phyloP scores from a whole-genome alignment of 2,797 vertebrate genomes.

The Molothrus aeneus region DNA sequence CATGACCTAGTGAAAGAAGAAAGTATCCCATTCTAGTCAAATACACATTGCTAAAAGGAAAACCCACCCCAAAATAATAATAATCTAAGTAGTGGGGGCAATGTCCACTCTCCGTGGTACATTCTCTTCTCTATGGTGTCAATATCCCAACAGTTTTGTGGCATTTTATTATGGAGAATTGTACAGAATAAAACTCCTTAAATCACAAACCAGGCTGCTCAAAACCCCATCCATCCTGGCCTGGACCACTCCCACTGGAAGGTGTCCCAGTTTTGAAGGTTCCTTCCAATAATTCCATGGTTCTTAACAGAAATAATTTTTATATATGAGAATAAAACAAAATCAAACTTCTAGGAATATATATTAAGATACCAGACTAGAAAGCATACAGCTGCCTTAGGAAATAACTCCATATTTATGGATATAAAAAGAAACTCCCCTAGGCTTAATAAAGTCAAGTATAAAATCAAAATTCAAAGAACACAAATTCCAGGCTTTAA shows the following conservation, averaged over 20 bases:
- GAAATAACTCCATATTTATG: neutral
- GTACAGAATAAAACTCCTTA: neutral
- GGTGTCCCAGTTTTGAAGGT: neutral
- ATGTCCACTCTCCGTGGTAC: no score
- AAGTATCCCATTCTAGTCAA: neutral
- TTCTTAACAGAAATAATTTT: neutral
- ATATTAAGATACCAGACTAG: neutral
- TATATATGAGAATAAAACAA: neutral
- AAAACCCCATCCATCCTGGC: neutral
- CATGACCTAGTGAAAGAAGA: slow-evolving; percentile 81
- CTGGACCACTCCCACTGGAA: neutral
- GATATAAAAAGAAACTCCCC: neutral
- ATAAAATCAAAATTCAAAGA: neutral
- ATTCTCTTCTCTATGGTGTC: neutral
- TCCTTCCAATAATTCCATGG: neutral
- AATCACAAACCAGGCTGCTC: neutral
- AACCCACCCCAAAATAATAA: rapidly evolving
- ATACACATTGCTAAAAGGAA: neutral
- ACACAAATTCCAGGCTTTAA: neutral
- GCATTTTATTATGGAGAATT: neutral
- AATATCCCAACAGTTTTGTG: neutral
- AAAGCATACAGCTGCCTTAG: neutral
- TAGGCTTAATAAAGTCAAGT: neutral
- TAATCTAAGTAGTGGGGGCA: neutral
- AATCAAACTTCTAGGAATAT: neutral